Evolutionary conservation across 2,797 vertebrate genomes (phyloP).

Genomic region (Threskiornis aethiopicus): DNA sequence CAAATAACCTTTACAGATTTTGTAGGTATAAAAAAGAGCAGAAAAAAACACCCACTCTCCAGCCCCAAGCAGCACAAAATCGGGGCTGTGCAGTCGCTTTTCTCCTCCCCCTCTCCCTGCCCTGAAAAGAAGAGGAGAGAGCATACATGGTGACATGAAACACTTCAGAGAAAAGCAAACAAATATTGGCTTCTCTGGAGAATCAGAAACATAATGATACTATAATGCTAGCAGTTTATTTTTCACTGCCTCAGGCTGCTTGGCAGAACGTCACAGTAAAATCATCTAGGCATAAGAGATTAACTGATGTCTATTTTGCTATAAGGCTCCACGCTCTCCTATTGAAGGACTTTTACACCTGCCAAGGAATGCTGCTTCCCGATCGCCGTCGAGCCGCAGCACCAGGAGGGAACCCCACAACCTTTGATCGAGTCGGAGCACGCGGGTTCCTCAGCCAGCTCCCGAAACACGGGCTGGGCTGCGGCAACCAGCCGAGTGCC

Average conservation of each 20-base stretch:
- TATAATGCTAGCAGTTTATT: conserved; percentile 58
- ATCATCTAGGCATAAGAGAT: conserved; percentile 59
- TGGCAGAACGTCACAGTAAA: conserved; percentile 60
- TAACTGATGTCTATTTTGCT: conserved; percentile 46
- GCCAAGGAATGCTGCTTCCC: conserved; percentile 22
- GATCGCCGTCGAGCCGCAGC: accelerated
- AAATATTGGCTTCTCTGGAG: conserved; percentile 60
- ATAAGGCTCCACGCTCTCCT: neutral
- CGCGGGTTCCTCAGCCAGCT: neutral
- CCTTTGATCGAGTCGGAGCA: neutral
- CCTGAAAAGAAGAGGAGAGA: neutral
- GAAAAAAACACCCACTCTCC: neutral
- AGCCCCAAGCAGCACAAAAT: neutral
- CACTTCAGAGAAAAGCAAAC: conserved; percentile 65
- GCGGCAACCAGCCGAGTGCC: neutral
- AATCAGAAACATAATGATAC: conserved; percentile 62
- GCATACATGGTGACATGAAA: neutral
- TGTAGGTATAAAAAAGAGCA: neutral
- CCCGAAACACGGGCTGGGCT: neutral
- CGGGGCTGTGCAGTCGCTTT: neutral
- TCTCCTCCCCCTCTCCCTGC: neutral
- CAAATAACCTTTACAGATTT: neutral
- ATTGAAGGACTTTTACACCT: conserved; percentile 38
- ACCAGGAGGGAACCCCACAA: neutral
- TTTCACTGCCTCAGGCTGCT: conserved; percentile 57